Evolutionary conservation across 1,140 invertebrate genomes (phyloP).

Genomic region (Diploscapter pachys): DNA sequence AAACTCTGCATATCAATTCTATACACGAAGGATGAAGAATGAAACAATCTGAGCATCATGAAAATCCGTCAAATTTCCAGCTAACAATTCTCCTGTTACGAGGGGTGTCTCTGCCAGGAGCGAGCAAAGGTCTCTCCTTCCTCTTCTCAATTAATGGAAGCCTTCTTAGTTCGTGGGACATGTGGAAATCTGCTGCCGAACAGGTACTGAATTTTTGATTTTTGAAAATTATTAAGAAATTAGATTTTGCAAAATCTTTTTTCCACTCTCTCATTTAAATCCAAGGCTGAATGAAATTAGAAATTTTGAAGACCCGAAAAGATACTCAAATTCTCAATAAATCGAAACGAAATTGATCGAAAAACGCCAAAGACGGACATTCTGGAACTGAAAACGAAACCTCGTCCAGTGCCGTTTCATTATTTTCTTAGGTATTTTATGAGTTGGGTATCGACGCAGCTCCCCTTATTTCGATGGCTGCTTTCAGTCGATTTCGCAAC

Average conservation of each 20-base stretch:
- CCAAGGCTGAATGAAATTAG: not conserved
- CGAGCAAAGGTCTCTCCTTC: constrained; percentile 3
- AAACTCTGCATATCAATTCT: no score
- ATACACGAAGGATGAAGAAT: no score
- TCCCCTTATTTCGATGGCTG: constrained; percentile 5
- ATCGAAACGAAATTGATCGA: not conserved
- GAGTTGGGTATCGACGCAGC: constrained; percentile 4
- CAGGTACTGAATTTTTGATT: not conserved
- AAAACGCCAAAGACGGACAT: not conserved
- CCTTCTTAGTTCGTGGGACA: no score
- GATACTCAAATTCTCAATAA: not conserved
- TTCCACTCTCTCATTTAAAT: no score
- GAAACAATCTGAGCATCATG: not conserved
- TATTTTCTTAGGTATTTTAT: not conserved
- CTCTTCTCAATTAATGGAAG: not conserved
- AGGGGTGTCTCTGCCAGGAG: constrained; percentile 4
- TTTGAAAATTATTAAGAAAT: constrained; percentile 3
- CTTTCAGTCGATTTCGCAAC: not conserved
- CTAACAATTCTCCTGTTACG: constrained; percentile 1
- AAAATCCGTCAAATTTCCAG: not conserved
- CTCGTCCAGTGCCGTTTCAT: no score
- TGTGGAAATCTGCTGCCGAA: no score
- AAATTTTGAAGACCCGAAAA: not conserved
- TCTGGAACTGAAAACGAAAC: not conserved
- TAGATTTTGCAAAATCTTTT: not conserved